Evolutionary conservation across 2,888 invertebrate genomes (phyloP).

Genomic region (Thumatha senex): DNA sequence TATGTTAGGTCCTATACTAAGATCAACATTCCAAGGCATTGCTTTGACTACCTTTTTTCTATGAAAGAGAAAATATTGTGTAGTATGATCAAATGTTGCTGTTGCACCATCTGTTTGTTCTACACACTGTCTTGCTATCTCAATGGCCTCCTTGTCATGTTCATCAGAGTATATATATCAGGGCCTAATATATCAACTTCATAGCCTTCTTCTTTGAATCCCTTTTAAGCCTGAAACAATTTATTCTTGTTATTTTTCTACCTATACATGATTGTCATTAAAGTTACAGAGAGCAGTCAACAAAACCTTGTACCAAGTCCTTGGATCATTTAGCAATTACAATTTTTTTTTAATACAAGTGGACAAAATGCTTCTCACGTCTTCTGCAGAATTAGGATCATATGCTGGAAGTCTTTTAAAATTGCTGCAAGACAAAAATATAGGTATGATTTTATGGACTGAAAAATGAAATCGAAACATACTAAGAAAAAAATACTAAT

Average conservation of each 20-base stretch:
- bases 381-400: constrained; percentile 71
- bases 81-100: constrained; percentile 84
- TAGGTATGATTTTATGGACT: too few relatives aligned
- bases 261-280: too few relatives aligned
- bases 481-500: too few relatives aligned
- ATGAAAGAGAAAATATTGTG: constrained; percentile 83
- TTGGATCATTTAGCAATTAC: too few relatives aligned
- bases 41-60: constrained; percentile 77
- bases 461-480: too few relatives aligned
- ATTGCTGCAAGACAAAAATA: too few relatives aligned
- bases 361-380: too few relatives aligned
- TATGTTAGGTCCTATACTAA: constrained; percentile 84
- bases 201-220: constrained; percentile 80
- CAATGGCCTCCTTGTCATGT: constrained; percentile 51
- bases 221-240: constrained; percentile 69
- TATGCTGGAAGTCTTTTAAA: constrained; percentile 72
- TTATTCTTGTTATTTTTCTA: background rate
- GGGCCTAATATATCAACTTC: constrained; percentile 86
- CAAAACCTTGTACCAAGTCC: too few relatives aligned
- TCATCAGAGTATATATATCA: constrained; percentile 64
- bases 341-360: too few relatives aligned
- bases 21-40: constrained; percentile 85
- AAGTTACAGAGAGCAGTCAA: too few relatives aligned
- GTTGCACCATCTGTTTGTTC: constrained; percentile 69
- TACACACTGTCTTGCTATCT: constrained; percentile 63